Conservation (phyloP, 2,888 invertebrate species). For the Netelia melanura region DNA sequence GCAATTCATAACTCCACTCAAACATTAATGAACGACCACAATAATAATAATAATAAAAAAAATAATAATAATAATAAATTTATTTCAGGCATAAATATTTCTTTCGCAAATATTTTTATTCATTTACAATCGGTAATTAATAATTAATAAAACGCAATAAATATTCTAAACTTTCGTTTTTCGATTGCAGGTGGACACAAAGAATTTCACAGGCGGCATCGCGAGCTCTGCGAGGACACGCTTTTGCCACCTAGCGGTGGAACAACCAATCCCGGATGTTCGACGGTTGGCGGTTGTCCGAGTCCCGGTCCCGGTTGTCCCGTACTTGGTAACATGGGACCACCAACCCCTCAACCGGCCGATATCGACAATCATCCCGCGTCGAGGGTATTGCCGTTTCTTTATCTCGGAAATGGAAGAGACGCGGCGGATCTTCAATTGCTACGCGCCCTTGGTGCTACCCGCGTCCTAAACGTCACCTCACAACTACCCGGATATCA, state of each 20-base stretch:
- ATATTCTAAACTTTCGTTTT: constrained; percentile 29
- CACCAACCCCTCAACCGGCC: constrained; percentile 82
- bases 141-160: background rate
- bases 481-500: constrained; percentile 91
- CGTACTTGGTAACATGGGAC: constrained; percentile 77
- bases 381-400: constrained; percentile 92
- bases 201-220: constrained; percentile 90
- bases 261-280: constrained; percentile 71
- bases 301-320: constrained; percentile 83
- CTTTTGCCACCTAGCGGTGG: constrained; percentile 85
- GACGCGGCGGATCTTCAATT: constrained; percentile 91
- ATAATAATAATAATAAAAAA: too few relatives aligned
- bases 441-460: constrained; percentile 89
- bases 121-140: constrained; percentile 29
- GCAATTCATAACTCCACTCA: too few relatives aligned
- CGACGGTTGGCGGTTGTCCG: constrained; percentile 85
- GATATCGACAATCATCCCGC: constrained; percentile 92
- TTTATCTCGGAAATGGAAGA: constrained; percentile 93
- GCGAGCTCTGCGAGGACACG: constrained; percentile 90
- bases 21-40: too few relatives aligned
- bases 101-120: background rate
- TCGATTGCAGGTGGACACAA: constrained; percentile 88
- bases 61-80: too few relatives aligned
- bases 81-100: too few relatives aligned
- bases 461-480: constrained; percentile 93